These are phyloP conservation scores for Leucophenga maculata DNA, from an alignment of 2,888 invertebrate species.

Conservation along the genomic window DNA sequence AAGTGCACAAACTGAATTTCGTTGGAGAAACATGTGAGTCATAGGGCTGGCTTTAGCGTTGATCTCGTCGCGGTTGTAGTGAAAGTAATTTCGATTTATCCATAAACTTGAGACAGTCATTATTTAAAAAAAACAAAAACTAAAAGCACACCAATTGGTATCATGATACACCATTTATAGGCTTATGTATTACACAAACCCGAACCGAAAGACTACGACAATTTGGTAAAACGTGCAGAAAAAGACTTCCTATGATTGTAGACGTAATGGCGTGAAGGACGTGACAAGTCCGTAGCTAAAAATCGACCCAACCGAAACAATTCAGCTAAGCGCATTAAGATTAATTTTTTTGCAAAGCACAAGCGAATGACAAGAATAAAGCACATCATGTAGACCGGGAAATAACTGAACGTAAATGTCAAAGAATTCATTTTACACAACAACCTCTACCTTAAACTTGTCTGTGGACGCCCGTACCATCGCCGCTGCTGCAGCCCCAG, in stretches of 20 bases:
- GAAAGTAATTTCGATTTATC: no score
- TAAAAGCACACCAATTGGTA: background rate
- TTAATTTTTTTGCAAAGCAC: no score
- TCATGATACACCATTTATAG: background rate
- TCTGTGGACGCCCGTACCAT: no score
- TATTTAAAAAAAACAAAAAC: background rate
- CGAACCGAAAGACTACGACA: background rate
- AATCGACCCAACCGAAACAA: background rate
- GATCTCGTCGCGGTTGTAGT: no score
- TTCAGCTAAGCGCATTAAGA: slow-evolving; percentile 7
- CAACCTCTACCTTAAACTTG: slow-evolving; percentile 20
- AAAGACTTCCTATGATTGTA: no score
- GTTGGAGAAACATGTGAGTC: background rate
- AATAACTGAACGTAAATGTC: background rate
- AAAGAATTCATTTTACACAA: background rate
- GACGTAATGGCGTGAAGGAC: background rate
- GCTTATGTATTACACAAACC: slow-evolving; percentile 1
- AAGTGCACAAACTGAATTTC: background rate
- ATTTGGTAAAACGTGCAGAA: no score
- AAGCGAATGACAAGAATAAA: background rate
- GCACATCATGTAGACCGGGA: slow-evolving; percentile 5
- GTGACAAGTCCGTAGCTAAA: background rate
- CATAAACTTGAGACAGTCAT: background rate
- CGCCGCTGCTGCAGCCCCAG: background rate
- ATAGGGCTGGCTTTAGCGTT: background rate